Base-by-base conservation (phyloP, 1,140 invertebrate species). In the Dreissena rostriformis region DNA sequence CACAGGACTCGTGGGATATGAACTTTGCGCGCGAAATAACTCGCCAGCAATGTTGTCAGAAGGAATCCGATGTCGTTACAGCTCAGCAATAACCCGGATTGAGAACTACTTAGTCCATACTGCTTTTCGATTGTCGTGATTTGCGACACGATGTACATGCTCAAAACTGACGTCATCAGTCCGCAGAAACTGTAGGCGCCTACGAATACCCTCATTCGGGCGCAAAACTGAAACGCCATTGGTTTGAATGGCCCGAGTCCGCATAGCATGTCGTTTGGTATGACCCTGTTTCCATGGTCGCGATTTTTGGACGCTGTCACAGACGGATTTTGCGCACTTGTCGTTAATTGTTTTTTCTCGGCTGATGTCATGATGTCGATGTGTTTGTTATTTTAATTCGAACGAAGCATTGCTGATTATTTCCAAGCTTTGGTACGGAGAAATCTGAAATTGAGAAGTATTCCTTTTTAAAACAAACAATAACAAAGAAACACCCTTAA, bases 101-200 rank as follows among this genome's bases (percentile, higher is more conserved):
- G 82, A 4, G 75, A 75, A 61, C 88, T 89, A 39, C 76, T 85
- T 10, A 89, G 52, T 15, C 86, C 86, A 68, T 86, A 89, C 65
- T 89, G 88, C 53, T 86, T 87, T 75, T 89, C 88, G 14, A 89
- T 73, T 5, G 79, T 85, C 15, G 88, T 82, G 49, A 87, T 86
- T 75, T 89, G 88, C 14, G 88, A 87, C 8, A 70, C 57, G n/a
- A 89, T 79, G 57, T 87, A 88, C 73, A 83, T 83, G 39, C 51
- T 75, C 6, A 83, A 65, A 57, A 83, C n/a, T n/a, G 81, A 83
- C 15, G 81, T 83, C 81, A 83, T 75, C 19, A 83, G 52, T 11
- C 81, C 81, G 29, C 63, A 83, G 14, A 68, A 19, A 53, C 82
- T 84, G 55, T 84, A 78, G 1, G 57, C 74, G 63, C 53, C 52